A percentile compares a stretch with the other conserved stretches of the same genome.
phyloP scores from a whole-genome alignment of 2,888 invertebrate genomes.

The Morpho deidamia region DNA sequence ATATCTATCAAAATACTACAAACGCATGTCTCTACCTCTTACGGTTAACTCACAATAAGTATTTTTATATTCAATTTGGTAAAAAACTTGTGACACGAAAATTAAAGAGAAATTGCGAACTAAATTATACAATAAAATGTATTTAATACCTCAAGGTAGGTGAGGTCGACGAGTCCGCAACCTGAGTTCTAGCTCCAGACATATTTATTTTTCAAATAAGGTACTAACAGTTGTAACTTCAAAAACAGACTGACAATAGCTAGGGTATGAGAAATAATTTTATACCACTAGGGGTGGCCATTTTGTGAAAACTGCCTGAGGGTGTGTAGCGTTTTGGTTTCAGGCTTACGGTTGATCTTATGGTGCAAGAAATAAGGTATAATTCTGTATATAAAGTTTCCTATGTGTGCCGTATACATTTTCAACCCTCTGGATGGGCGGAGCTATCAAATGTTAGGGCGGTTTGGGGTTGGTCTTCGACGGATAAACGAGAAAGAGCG shows the following conservation, averaged over 20 bases:
- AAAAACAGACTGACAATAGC: conserved; percentile 38
- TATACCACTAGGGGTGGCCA: conserved; percentile 53
- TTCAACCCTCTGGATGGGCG: conserved; percentile 45
- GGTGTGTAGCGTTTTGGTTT: conserved; percentile 25
- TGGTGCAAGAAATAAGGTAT: conserved; percentile 28
- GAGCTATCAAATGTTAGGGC: conserved; percentile 39
- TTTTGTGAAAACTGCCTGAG: conserved; percentile 27
- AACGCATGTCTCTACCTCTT: no score
- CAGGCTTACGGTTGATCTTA: conserved; percentile 22
- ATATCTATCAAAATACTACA: no score
- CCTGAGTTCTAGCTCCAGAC: conserved; percentile 76
- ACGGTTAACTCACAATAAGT: no score
- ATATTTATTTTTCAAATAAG: conserved; percentile 35
- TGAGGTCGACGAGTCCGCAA: conserved; percentile 84
- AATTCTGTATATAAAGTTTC: conserved; percentile 25
- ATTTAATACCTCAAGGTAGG: conserved; percentile 84
- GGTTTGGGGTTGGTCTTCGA: conserved; percentile 43
- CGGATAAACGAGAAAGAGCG: conserved; percentile 21
- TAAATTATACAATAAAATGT: no score
- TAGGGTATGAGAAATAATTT: conserved; percentile 41
- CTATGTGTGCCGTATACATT: conserved; percentile 23
- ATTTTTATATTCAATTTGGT: no score
- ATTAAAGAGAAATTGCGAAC: no score
- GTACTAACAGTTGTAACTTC: conserved; percentile 26
- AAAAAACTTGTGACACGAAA: no score